Evolutionary conservation across 92 coral and sea anemone genomes (phyloP).

Genomic region (Scolanthus callimorphus): DNA sequence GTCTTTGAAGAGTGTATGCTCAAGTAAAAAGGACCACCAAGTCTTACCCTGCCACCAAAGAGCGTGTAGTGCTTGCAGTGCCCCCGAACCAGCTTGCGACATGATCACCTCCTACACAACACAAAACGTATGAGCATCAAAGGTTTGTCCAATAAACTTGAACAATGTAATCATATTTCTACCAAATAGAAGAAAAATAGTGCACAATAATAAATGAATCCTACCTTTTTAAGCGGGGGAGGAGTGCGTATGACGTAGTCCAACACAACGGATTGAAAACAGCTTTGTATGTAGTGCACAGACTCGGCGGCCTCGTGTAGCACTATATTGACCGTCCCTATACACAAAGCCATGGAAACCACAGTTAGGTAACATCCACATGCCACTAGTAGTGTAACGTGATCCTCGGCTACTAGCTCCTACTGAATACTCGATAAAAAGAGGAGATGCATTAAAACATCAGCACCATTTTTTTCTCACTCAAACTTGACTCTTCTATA

Average conservation of each 20-base stretch:
- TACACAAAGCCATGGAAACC: too few species aligned
- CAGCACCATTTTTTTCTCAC: too few species aligned
- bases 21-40: too few species aligned
- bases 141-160: neutral
- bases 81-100: conserved; percentile 36
- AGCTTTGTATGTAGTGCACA: conserved; percentile 67
- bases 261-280: conserved; percentile 80
- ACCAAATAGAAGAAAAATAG: too few species aligned
- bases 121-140: neutral
- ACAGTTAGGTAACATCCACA: too few species aligned
- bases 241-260: conserved; percentile 66
- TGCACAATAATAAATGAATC: neutral
- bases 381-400: too few species aligned
- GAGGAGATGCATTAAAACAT: too few species aligned
- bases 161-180: too few species aligned
- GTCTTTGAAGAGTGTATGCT: too few species aligned
- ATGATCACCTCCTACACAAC: conserved; percentile 16
- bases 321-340: conserved; percentile 74
- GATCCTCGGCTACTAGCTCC: too few species aligned
- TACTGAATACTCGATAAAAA: too few species aligned
- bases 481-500: too few species aligned
- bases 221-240: conserved; percentile 35
- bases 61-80: conserved; percentile 62
- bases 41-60: conserved; percentile 76
- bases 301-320: conserved; percentile 72